phyloP scores from a whole-genome alignment of 2,797 vertebrate species.

The Centropyge bicolor region DNA sequence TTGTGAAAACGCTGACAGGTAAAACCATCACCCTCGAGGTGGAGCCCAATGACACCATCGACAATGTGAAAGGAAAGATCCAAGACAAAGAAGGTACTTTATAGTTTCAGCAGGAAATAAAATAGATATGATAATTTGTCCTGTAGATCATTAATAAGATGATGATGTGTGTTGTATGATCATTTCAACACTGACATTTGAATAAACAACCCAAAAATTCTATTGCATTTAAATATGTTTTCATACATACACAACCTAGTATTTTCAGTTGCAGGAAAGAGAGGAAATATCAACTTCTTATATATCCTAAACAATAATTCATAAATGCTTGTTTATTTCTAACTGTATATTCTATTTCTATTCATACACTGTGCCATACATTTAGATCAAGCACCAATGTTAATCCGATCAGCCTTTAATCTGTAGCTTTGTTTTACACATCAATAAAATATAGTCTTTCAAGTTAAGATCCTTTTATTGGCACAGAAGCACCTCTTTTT shows the following conservation, averaged over 20 bases:
- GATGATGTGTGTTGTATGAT: not conserved
- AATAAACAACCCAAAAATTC: not conserved
- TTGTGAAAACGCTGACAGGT: conserved; percentile 71
- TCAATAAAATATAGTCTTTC: too few relatives aligned
- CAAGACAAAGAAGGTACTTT: conserved; percentile 90
- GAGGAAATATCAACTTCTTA: not conserved
- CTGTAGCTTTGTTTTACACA: too few relatives aligned
- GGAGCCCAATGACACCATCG: conserved; percentile 90
- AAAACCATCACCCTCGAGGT: conserved; percentile 83
- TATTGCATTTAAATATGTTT: not conserved
- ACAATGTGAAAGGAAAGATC: conserved; percentile 92
- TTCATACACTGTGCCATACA: not conserved
- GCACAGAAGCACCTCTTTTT: not conserved
- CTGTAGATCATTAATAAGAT: not conserved
- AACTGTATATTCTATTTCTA: not conserved
- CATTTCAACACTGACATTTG: not conserved
- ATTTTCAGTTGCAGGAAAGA: not conserved
- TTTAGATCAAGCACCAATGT: too few relatives aligned
- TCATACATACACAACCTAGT: not conserved
- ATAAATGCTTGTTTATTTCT: not conserved
- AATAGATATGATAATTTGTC: not conserved
- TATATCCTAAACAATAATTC: not conserved
- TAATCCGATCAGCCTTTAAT: too few relatives aligned
- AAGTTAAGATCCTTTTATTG: not conserved
- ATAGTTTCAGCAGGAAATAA: not conserved